Evolutionary conservation across 2,113 vertebrate species (phyloP), one percentile per base, ranked within the genome.

Genomic region (Lampris megalopsis): DNA sequence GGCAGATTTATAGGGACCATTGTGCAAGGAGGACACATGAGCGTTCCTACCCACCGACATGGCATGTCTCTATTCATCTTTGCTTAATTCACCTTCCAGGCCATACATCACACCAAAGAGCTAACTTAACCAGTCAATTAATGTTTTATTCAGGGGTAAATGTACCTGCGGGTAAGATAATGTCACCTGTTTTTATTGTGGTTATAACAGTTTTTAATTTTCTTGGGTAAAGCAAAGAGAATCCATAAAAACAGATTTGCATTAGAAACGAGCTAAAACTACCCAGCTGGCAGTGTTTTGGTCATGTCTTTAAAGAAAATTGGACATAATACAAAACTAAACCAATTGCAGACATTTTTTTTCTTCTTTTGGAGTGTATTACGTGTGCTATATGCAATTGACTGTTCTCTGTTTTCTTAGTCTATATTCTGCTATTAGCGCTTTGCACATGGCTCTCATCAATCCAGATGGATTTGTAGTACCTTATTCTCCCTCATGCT

Each of bases 401-500:
- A 64, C 57, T 57, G 73, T 47, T 35, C 63, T 72, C 41, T 52
- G 52, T 86, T 53, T 80, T 71, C 65, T 43, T 47, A 11, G 35
- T 79, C 78, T 77, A 67, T 81, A 72, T 79, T 6, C 68, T 74
- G 56, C 81, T 80, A 82, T 89, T 84, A 82, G 70, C 57, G 61
- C 54, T 73, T 88, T 73, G 77, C 80, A 69, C 58, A 49, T 63
- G 9, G 73, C 77, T 84, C 62, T 75, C 68, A 61, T 82, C 77
- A 91, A 86, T 82, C 85, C 71, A 79, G 69, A 49, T 66, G 77
- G 83, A 81, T 88, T 86, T 90, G 76, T 84, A 47, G 76, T 64
- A 79, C 73, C 82, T 75, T 75, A 84, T 83, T 88, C 77, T 69
- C 68, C 40, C 61, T 61, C 58, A 60, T 58, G 24, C 75, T 66